Evolutionary conservation across 2,888 invertebrate species (phyloP), one percentile per base, ranked within the genome.

Genomic region (Branchellion lobata): DNA sequence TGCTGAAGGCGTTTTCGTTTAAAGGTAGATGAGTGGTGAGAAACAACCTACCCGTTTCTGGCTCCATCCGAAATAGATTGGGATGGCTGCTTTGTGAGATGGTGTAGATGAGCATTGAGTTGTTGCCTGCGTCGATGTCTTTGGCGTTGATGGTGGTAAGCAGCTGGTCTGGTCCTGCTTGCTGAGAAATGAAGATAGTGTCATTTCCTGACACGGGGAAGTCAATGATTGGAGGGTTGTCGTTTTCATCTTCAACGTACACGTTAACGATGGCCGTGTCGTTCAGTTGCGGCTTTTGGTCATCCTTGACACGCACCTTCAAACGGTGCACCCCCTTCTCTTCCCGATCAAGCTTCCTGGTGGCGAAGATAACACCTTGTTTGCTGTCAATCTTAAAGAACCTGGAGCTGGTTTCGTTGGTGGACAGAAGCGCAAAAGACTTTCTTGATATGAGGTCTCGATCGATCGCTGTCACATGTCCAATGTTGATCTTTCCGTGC

Each of bases 141-240:
- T 57, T 75, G 24, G 79, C 79, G n/a, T 73, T 21, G 29, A 79
- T 65, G 24, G 57, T 74, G 11, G 79, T 53, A 27, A 79, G 47
- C 29, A 40, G 27, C 27, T 74, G 75, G 21, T 51, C 73, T 27
- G 74, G 29, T 24, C 33, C 36, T 29, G 68, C 53, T 0, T 65
- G 31, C 24, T 73, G 33, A 18, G 79, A 47, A 47, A 79, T 68
- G 36, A 75, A 75, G 31, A 75, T 73, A 1, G 79, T 79, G 40
- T 79, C 79, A 36, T 79, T 79, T 31, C 79, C 79, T n/a, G 75
- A 31, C 18, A 47, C 51, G 18, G 79, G 79, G 31, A 79, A 79
- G n/a, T 79, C 57, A 40, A 79, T 75, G 27, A 75, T 75, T 29
- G 79, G 79, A 21, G 65, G 65, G 21, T 79, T 74, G 33, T 79